Base-by-base conservation (phyloP, 37 sponge, comb jelly and placozoan species). In the Tethya wilhelma region DNA sequence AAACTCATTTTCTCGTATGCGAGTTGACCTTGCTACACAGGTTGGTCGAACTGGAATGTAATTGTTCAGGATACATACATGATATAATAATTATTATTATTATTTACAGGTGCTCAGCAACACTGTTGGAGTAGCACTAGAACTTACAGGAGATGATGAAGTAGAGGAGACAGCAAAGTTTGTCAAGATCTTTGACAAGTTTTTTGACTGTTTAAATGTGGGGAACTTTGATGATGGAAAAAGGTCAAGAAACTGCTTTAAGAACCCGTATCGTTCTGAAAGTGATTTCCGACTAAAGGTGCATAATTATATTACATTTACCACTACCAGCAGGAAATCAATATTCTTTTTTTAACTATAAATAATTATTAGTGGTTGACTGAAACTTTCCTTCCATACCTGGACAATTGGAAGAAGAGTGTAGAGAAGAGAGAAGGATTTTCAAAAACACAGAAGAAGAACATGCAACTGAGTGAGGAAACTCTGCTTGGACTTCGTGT, bases 151-250 rank as follows among this genome's bases (percentile, higher is more conserved):
- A 26, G 73, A 33, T 29, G 8, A 9, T 8, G 73, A 72, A 32
- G 73, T 30, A 29, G 56, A n/a, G 31, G 56, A 72, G 25, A 72
- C 73, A 45, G 73, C 73, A 11, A 43, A 4, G 28, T 72, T 72
- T 72, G 73, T 46, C 12, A 56, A 72, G 32, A 28, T 20, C 12
- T 72, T 72, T 28, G 73, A 75, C 59, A 56, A 56, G n/a, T 75
- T 75, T 28, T 75, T 75, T 57, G 75, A 75, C 59, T 56, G 60
- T 58, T 38, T 75, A 3, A 75, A 75, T 33, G 75, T 75, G 20
- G 23, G 37, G 2, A 34, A 75, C 75, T 56, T 55, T 33, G 11
- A 57, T 57, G 6, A 2, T 55, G 59, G 75, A 9, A 56, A 75
- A 8, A n/a, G 14, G 6, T n/a, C 5, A 23, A 4, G 60, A 30